These are phyloP conservation scores for Thelaira solivaga DNA, from an alignment of 2,888 invertebrate genomes.

Conservation along the genomic window DNA sequence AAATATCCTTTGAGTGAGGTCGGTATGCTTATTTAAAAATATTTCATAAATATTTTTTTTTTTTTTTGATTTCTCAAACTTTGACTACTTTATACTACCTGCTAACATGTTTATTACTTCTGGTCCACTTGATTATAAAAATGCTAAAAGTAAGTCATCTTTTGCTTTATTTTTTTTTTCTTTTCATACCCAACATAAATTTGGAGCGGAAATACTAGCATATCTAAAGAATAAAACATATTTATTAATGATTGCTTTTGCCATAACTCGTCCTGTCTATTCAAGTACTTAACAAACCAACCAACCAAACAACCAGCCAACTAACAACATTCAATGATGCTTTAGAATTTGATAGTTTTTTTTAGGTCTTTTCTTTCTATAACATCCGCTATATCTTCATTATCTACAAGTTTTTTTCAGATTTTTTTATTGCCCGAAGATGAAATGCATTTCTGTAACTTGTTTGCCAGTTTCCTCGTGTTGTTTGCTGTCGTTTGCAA, in stretches of 20 bases:
- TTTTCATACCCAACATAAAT: background rate
- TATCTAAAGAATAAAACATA: conserved; percentile 4
- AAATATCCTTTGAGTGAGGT: no score
- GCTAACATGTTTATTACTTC: no score
- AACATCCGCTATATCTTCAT: conserved; percentile 50
- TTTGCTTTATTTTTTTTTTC: background rate
- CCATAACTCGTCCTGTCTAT: conserved; percentile 31
- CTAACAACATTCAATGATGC: conserved; percentile 27
- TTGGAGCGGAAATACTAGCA: conserved; percentile 33
- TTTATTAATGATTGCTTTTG: conserved; percentile 27
- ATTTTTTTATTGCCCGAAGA: conserved; percentile 29
- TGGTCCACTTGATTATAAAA: background rate
- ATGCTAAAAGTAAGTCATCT: background rate
- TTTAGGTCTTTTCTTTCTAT: background rate
- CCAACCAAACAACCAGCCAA: no score
- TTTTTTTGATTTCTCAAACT: no score
- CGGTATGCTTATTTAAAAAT: no score
- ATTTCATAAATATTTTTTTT: no score
- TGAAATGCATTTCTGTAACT: conserved; percentile 50
- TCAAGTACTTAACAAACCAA: background rate
- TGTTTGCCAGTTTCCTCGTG: conserved; percentile 42
- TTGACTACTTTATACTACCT: no score
- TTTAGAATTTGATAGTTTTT: conserved; percentile 23
- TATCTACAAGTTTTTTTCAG: conserved; percentile 25
- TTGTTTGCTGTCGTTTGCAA: conserved; percentile 9